Base-by-base conservation (phyloP, 2,888 invertebrate species). In the Acrobasis suavella region DNA sequence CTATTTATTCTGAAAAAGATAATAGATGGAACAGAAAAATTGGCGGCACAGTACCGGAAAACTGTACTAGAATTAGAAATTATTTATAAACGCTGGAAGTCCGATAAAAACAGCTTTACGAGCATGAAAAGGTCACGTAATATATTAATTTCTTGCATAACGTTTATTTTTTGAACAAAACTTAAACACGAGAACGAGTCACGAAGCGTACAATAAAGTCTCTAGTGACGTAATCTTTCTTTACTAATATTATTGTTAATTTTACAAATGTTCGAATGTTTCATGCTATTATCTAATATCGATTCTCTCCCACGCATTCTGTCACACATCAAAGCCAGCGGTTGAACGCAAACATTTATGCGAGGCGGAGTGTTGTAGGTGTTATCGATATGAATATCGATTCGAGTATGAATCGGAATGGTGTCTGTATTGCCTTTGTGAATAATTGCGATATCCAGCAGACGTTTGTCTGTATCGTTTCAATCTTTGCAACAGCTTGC, bases 251-350 rank as follows among this genome's bases (percentile, higher is more conserved):
- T 42, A 42, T 42, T 78, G 81, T 83, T 78, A 77, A 74, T 78
- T 76, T 74, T 77, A 82, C 85, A 83, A 85, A 84, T 86, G 83
- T 86, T 78, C 14, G 50, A 82, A 81, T 71, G 59, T 64, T 77
- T 82, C 85, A 86, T 84, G 78, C 81, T 80, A 85, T 89, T 90
- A 90, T 89, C 87, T 86, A 89, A 89, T 86, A 86, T 85, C 87
- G 83, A 84, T 88, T 83, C 79, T n/a, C 82, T 80, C 87, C 87
- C 86, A 87, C 88, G 81, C 82, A 55, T 68, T 65, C 77, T 84
- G 83, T 83, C 85, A 79, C 79, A 80, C 78, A 81, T 84, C 80
- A 78, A 74, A 75, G 70, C 71, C 49, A 67, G 65, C 42, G 55
- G 46, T 54, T 46, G 22, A 61, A 51, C 73, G 74, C 76, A 74